Evolutionary conservation across 2,113 vertebrate species (phyloP).

Genomic region (Xerus inauris): DNA sequence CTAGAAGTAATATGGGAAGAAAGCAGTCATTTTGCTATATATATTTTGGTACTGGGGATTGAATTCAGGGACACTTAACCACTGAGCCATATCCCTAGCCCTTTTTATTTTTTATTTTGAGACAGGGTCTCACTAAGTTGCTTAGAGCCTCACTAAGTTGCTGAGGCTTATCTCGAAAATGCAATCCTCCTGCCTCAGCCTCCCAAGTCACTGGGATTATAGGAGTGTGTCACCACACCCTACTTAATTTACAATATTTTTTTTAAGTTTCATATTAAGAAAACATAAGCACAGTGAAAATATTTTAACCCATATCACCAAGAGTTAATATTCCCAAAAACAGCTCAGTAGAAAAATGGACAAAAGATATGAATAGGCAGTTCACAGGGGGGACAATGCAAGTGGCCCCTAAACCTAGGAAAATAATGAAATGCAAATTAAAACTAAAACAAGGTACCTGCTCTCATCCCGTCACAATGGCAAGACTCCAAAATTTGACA

Average conservation of each 20-base stretch:
- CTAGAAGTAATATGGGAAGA: not conserved
- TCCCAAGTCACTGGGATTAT: no score
- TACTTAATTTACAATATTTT: not conserved
- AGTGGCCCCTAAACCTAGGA: not conserved
- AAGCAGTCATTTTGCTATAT: not conserved
- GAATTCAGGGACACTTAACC: no score
- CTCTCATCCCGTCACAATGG: not conserved
- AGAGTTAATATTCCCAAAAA: not conserved
- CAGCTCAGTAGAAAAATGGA: not conserved
- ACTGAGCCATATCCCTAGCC: no score
- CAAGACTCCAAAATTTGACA: not conserved
- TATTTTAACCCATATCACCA: not conserved
- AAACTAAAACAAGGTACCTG: not conserved
- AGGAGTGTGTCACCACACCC: no score
- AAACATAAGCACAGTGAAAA: not conserved
- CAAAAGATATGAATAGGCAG: not conserved
- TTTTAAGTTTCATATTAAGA: not conserved
- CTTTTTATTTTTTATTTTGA: no score
- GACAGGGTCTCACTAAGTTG: no score
- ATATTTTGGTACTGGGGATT: no score
- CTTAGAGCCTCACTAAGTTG: no score
- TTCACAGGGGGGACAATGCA: not conserved
- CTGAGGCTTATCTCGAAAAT: no score
- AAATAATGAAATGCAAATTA: not conserved
- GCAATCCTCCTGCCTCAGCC: no score